Percentiles rank a stretch among this genome's conserved stretches.
phyloP scores from a whole-genome alignment of 2,888 invertebrate species.

The Cepaea hortensis region DNA sequence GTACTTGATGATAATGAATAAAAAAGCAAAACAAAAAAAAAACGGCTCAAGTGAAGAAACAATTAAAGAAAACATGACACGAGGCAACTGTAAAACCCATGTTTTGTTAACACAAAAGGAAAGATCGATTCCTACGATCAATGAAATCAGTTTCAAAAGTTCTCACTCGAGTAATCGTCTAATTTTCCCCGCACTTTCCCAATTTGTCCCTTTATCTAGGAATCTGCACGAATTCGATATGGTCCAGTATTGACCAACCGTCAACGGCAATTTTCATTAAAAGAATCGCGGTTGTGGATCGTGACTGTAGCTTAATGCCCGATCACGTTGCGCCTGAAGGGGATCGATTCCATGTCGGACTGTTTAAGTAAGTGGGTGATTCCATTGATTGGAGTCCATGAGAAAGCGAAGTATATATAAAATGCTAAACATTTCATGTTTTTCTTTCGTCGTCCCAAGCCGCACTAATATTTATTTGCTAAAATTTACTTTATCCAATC shows the following conservation, averaged over 20 bases:
- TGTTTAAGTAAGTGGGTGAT: conserved; percentile 32
- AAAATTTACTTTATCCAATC: too few species aligned
- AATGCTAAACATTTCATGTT: neutral
- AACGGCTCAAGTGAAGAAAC: too few species aligned
- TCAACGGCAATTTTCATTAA: conserved; percentile 18
- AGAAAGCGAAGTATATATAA: neutral
- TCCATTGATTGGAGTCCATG: neutral
- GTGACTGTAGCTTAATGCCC: conserved; percentile 14
- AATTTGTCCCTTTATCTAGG: neutral
- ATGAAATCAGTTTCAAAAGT: neutral
- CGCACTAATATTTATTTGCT: too few species aligned
- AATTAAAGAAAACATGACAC: too few species aligned
- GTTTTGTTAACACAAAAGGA: too few species aligned
- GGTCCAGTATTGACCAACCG: conserved; percentile 18
- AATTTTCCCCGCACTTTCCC: neutral
- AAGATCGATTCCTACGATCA: too few species aligned
- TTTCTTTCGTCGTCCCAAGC: neutral
- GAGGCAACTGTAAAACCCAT: too few species aligned
- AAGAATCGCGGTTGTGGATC: conserved; percentile 16
- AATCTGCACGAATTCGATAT: conserved; percentile 25
- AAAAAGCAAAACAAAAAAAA: too few species aligned
- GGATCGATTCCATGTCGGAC: conserved; percentile 18
- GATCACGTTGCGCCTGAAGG: conserved; percentile 4
- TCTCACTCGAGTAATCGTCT: neutral
- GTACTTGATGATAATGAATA: too few species aligned